A percentile compares a stretch with the other conserved stretches of the same genome.
Evolutionary conservation across 1,140 invertebrate species (phyloP).

Genomic region (Piezodorus guildinii): DNA sequence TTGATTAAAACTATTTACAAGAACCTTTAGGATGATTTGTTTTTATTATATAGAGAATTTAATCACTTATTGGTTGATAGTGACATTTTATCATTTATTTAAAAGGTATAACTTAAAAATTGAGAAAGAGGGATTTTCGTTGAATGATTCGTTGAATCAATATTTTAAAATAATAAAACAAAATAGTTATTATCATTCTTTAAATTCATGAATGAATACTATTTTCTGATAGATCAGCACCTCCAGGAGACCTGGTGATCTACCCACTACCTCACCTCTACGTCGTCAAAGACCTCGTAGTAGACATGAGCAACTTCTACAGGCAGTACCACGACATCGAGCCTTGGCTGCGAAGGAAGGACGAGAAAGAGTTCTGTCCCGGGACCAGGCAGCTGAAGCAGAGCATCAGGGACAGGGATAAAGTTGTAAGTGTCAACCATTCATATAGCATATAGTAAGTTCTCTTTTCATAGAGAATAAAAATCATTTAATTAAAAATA

Average conservation of each 20-base stretch:
- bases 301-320: conserved; percentile 80
- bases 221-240: conserved; percentile 23
- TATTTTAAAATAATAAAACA: no score
- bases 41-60: no score
- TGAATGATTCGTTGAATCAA: no score
- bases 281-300: conserved; percentile 79
- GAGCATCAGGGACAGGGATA: conserved; percentile 78
- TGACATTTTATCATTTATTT: no score
- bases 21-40: no score
- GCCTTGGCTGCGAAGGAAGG: conserved; percentile 68
- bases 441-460: no score
- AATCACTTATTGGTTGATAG: no score
- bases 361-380: conserved; percentile 29
- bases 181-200: background rate
- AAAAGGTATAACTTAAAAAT: no score
- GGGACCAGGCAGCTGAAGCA: conserved; percentile 75
- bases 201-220: background rate
- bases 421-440: conserved; percentile 56
- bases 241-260: conserved; percentile 48
- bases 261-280: conserved; percentile 88
- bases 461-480: no score
- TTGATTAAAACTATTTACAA: no score
- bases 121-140: no score
- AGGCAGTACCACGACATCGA: conserved; percentile 73
- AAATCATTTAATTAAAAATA: no score